These are phyloP conservation scores for Oxystoma pomonae DNA, from an alignment of 2,888 invertebrate genomes.

Conservation along the genomic window DNA sequence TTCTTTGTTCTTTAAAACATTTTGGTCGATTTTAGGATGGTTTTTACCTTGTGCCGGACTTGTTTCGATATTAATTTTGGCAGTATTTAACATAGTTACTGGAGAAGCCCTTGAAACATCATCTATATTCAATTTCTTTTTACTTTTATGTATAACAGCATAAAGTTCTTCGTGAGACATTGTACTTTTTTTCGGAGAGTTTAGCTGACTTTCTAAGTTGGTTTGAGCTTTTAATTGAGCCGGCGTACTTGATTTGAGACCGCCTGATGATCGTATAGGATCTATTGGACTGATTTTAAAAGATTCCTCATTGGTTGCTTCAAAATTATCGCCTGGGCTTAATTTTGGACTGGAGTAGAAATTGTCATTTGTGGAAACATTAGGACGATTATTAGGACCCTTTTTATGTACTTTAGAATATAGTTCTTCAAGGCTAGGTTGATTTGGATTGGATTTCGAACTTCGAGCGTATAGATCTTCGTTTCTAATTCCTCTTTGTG, in stretches of 20 bases:
- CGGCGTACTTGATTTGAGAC: constrained; percentile 68
- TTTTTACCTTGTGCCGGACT: constrained; percentile 10
- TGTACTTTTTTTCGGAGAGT: constrained; percentile 66
- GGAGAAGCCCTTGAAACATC: constrained; percentile 50
- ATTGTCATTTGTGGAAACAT: neutral
- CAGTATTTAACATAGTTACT: constrained; percentile 1
- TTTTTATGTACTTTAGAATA: neutral
- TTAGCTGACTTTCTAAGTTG: constrained; percentile 51
- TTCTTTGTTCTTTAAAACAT: constrained; percentile 40
- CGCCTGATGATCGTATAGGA: constrained; percentile 53
- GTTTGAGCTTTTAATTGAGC: constrained; percentile 51
- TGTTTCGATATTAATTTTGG: constrained; percentile 12
- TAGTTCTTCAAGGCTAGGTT: neutral
- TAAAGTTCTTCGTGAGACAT: constrained; percentile 78
- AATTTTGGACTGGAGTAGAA: neutral
- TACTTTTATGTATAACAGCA: constrained; percentile 73
- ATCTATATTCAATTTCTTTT: constrained; percentile 67
- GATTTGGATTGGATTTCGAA: neutral
- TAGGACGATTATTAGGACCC: neutral
- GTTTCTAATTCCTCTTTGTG: neutral
- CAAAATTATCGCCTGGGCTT: neutral
- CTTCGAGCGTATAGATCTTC: neutral
- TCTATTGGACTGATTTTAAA: constrained; percentile 65
- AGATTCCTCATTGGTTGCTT: constrained; percentile 41
- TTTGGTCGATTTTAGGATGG: constrained; percentile 11